Conservation (phyloP, 2,888 invertebrate species). For the Leistus spinibarbis region DNA sequence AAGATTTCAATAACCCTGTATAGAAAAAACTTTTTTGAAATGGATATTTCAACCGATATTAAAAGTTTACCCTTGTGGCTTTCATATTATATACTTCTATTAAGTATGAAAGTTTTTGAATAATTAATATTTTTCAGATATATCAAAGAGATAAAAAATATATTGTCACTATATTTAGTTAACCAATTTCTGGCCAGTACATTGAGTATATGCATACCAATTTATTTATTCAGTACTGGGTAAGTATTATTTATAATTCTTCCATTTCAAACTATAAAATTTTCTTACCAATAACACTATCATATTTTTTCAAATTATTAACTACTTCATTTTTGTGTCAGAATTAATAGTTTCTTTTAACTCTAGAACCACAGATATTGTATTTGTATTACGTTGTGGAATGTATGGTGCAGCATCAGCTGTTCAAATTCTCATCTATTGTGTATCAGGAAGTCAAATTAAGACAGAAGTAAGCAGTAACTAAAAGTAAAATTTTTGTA, state of each 20-base stretch:
- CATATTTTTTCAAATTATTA: too few relatives aligned
- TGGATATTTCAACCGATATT: too few relatives aligned
- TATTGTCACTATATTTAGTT: background rate
- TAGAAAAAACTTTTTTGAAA: too few relatives aligned
- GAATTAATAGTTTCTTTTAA: too few relatives aligned
- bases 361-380: background rate
- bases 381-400: background rate
- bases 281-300: too few relatives aligned
- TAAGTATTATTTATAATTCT: background rate
- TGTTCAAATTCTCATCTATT: constrained; percentile 8
- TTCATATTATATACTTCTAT: too few relatives aligned
- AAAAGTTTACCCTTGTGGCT: too few relatives aligned
- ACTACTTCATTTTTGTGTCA: too few relatives aligned
- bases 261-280: background rate
- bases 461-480: constrained; percentile 3
- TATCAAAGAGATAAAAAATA: constrained; percentile 6
- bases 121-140: background rate
- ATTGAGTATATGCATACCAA: background rate
- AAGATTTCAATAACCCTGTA: too few relatives aligned
- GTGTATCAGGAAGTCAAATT: constrained; percentile 1
- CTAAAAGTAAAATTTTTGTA: background rate
- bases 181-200: background rate
- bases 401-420: background rate
- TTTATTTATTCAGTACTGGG: constrained; percentile 12
- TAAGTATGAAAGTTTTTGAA: background rate